A percentile compares a stretch with the other conserved stretches of the same genome.
phyloP scores from a whole-genome alignment of 2,113 vertebrate species.

The Sclerurus mexicanus region DNA sequence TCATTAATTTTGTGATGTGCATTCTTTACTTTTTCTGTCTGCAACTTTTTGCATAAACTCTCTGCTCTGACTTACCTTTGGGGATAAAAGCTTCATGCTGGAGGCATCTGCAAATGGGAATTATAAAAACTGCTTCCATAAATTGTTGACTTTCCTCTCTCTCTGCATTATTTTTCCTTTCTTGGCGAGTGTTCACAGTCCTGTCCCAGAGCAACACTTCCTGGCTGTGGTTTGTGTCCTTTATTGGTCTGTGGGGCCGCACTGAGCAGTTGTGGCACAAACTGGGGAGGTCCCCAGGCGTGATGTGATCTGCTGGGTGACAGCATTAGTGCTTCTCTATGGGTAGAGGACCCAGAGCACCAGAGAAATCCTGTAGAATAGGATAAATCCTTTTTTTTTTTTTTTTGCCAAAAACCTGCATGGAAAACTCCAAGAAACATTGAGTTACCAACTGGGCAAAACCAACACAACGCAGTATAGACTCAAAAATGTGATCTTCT shows the following conservation, averaged over 20 bases:
- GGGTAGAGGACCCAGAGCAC: neutral
- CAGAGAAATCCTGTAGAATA: neutral
- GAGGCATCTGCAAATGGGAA: neutral
- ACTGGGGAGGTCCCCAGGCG: neutral
- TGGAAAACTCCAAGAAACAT: rapidly evolving
- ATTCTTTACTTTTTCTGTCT: neutral
- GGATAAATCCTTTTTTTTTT: neutral
- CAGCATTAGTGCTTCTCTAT: neutral
- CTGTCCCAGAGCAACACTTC: neutral
- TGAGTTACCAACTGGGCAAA: neutral
- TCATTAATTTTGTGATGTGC: constrained; percentile 32
- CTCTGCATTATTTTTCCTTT: neutral
- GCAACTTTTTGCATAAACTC: neutral
- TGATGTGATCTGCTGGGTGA: neutral
- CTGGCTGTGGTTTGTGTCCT: neutral
- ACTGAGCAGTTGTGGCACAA: neutral
- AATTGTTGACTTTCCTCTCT: neutral
- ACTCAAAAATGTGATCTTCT: rapidly evolving
- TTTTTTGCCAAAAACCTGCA: neutral
- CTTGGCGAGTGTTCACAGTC: neutral
- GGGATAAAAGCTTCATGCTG: neutral
- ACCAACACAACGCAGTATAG: rapidly evolving
- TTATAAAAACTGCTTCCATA: neutral
- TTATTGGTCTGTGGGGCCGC: neutral
- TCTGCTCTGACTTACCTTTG: neutral